Evolutionary conservation across 2,113 vertebrate species (phyloP).

Genomic region (Salminus brasiliensis): DNA sequence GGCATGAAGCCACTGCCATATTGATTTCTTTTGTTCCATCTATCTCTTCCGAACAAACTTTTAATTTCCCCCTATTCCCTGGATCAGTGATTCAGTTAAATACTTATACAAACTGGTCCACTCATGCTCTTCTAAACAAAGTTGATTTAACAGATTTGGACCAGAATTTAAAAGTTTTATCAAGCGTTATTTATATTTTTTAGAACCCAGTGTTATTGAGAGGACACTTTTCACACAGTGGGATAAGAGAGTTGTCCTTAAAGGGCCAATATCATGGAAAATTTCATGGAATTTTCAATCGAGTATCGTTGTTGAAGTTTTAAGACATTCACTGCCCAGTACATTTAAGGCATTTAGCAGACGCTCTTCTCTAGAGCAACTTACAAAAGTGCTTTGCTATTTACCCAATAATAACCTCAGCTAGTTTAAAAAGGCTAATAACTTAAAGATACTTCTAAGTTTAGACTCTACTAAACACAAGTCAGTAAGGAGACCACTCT

Average conservation of each 20-base stretch:
- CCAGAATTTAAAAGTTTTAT: background rate
- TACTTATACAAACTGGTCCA: background rate
- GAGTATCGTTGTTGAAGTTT: too few relatives aligned
- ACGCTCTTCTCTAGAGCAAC: too few relatives aligned
- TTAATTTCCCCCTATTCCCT: background rate
- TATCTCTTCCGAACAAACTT: background rate
- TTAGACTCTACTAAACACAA: too few relatives aligned
- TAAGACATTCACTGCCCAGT: too few relatives aligned
- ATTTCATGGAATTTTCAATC: too few relatives aligned
- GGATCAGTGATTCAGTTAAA: background rate
- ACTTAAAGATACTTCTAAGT: too few relatives aligned
- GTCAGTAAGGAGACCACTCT: too few relatives aligned
- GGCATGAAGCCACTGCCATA: background rate
- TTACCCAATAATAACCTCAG: too few relatives aligned
- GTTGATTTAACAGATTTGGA: background rate
- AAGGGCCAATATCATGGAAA: too few relatives aligned
- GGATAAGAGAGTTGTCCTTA: background rate
- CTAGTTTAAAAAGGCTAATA: too few relatives aligned
- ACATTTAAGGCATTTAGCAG: too few relatives aligned
- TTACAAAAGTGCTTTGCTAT: too few relatives aligned
- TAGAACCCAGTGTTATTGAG: background rate
- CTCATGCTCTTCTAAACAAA: background rate
- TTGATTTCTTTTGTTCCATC: background rate
- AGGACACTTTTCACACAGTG: background rate
- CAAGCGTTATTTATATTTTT: background rate